Evolutionary conservation across 2,888 invertebrate genomes (phyloP), one percentile per base, ranked within the genome.

Genomic region (Caenorhabditis panamensis): DNA sequence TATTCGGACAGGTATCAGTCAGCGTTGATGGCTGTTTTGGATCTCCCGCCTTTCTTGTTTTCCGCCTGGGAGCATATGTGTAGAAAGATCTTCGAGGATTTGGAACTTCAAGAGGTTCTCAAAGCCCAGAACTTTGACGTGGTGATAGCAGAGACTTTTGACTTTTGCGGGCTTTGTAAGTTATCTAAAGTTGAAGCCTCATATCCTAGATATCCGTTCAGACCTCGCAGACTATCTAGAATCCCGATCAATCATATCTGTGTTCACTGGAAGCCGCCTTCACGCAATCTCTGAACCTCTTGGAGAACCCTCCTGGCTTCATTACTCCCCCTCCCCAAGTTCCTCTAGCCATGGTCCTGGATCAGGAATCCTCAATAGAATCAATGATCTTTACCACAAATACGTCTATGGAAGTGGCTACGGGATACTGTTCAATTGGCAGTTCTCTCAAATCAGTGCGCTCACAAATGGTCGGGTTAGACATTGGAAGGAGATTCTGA

Each of bases 101-200:
- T 0, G 22, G 11, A 49, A 22, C 3, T 2, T 4, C 6, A 22
- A 49, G 6, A 20, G 20, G 0, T 16, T 28, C 18, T 47, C 31
- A 31, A 31, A 31, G 31, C 41, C 13, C 49, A 44, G 28, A 24
- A 72, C n/a, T 81, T 81, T 47, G 81, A 81, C 49, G 76, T 77
- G 1, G 72, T 68, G 4, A 68, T 81, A 16, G 66, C 72, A 1
- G 81, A 81, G 58, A 81, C 67, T 13, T 76, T 77, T 20, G 81
- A 81, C 47, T 72, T 81, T 26, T 81, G 81, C 37, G 81, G 81
- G 26, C 47, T 81, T 5, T 76, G 79, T 79, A 53, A 51, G 58
- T 20, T 37, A 6, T 16, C 20, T 22, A 4, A 18, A 37, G n/a
- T n/a, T n/a, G n/a, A n/a, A n/a, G n/a, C n/a, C n/a, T n/a, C n/a